A percentile compares a stretch with the other conserved stretches of the same genome.
These are phyloP conservation scores for Daktulosphaira vitifoliae DNA, from an alignment of 1,140 invertebrate species.

Conservation along the genomic window DNA sequence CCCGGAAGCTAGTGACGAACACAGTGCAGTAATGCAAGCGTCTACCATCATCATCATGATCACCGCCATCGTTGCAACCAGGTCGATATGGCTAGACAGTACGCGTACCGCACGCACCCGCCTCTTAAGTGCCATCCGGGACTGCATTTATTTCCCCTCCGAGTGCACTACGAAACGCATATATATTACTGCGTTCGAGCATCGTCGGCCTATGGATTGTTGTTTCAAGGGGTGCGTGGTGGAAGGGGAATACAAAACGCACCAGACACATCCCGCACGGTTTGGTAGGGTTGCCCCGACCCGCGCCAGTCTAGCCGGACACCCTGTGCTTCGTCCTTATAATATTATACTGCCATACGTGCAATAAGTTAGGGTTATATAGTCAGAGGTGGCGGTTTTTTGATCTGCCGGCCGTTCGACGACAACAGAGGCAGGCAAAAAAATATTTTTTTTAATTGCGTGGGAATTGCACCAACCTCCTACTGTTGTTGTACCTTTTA, in stretches of 20 bases:
- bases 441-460: slow-evolving; percentile 1
- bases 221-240: background rate
- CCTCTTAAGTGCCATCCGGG: background rate
- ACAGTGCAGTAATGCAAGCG: slow-evolving; percentile 29
- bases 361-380: background rate
- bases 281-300: background rate
- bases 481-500: background rate
- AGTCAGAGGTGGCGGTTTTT: background rate
- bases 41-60: background rate
- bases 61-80: background rate
- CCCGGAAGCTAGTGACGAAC: slow-evolving; percentile 33
- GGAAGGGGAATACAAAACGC: background rate
- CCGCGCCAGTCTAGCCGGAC: slow-evolving; percentile 26
- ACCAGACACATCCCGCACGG: background rate
- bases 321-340: background rate
- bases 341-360: background rate
- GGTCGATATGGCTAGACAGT: slow-evolving; percentile 37
- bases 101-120: slow-evolving; percentile 22
- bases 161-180: too few species aligned
- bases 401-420: slow-evolving; percentile 1
- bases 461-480: slow-evolving; percentile 15
- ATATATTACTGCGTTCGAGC: too few species aligned
- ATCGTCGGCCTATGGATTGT: background rate
- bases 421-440: background rate
- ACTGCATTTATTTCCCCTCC: slow-evolving; percentile 2